These are phyloP conservation scores for Cataglyphis albicans DNA, from an alignment of 2,888 invertebrate species.

Conservation along the genomic window DNA sequence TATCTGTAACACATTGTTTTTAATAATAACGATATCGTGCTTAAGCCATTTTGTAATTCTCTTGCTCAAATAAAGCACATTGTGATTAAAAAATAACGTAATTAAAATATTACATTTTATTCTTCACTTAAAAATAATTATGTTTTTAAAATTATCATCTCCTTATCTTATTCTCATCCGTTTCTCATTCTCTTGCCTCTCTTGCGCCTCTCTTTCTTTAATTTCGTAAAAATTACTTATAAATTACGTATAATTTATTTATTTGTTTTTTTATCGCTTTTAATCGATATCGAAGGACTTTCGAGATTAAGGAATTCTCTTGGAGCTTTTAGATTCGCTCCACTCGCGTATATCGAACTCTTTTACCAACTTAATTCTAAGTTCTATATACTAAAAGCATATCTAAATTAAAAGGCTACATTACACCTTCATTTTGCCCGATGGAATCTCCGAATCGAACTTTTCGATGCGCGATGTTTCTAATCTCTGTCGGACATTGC, in stretches of 20 bases:
- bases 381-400: background rate
- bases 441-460: slow-evolving; percentile 34
- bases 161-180: background rate
- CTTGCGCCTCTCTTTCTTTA: background rate
- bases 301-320: background rate
- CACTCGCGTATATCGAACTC: background rate
- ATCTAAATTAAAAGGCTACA: slow-evolving; percentile 13
- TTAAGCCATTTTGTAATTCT: background rate
- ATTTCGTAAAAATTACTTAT: slow-evolving; percentile 1
- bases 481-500: slow-evolving; percentile 57
- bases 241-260: background rate
- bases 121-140: background rate
- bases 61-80: background rate
- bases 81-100: background rate
- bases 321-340: background rate
- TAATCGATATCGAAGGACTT: background rate
- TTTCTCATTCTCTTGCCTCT: background rate
- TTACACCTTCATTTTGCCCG: background rate
- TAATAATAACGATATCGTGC: background rate
- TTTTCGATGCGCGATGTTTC: slow-evolving; percentile 60
- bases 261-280: background rate
- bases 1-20: background rate
- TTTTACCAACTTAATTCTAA: background rate
- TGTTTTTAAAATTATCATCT: background rate
- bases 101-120: background rate